Evolutionary conservation across 2,113 vertebrate species (phyloP).

Genomic region (Zootoca vivipara): DNA sequence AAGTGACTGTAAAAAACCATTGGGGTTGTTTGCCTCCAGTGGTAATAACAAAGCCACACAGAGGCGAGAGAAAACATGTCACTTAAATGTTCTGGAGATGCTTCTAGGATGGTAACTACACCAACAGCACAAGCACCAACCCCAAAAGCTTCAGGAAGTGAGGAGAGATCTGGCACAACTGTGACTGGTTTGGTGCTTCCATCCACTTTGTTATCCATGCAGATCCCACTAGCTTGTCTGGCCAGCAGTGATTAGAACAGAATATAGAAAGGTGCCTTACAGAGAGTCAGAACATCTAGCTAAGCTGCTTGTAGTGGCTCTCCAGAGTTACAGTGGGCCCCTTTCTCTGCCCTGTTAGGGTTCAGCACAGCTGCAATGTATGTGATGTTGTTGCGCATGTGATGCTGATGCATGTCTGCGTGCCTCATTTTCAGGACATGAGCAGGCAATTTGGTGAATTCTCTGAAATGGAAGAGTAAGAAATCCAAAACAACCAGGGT

Average conservation of each 20-base stretch:
- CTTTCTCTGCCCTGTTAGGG: not conserved
- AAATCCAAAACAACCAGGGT: no score
- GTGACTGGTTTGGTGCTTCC: not conserved
- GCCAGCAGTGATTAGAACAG: not conserved
- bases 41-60: not conserved
- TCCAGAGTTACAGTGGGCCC: not conserved
- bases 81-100: not conserved
- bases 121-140: not conserved
- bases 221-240: not conserved
- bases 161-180: not conserved
- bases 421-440: not conserved
- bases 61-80: not conserved
- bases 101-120: not conserved
- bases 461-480: not conserved
- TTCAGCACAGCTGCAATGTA: not conserved
- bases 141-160: not conserved
- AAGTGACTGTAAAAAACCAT: not conserved
- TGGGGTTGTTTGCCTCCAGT: not conserved
- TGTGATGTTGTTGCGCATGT: not conserved
- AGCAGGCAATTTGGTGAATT: not conserved
- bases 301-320: not conserved
- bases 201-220: not conserved
- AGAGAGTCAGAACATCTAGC: not conserved
- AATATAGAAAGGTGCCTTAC: not conserved
- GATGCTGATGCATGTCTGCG: not conserved